These are phyloP conservation scores for Macrophya annulata DNA, from an alignment of 2,888 invertebrate species.

Conservation along the genomic window DNA sequence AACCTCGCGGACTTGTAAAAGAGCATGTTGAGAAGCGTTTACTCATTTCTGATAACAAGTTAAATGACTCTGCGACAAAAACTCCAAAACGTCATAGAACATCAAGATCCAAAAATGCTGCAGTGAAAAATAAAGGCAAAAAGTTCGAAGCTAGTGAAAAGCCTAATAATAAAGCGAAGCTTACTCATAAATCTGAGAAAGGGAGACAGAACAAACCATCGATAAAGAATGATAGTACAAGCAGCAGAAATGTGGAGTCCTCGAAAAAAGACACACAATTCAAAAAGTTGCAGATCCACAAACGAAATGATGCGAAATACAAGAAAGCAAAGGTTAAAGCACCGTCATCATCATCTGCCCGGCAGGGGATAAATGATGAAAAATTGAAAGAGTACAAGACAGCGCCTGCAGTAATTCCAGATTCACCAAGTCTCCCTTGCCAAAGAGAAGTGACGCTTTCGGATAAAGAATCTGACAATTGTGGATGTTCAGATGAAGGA, in stretches of 20 bases:
- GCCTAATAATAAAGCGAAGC: not conserved
- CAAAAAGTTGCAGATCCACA: constrained; percentile 6
- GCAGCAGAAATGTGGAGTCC: not conserved
- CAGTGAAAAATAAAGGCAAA: not conserved
- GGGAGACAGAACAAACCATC: constrained; percentile 16
- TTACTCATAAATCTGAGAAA: constrained; percentile 15
- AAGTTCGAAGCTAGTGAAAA: not conserved
- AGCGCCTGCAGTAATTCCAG: constrained; percentile 63
- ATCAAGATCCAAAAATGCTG: constrained; percentile 59
- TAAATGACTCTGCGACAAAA: not conserved
- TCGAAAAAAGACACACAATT: not conserved
- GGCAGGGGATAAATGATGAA: constrained; percentile 61
- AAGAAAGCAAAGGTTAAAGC: constrained; percentile 46
- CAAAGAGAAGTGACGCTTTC: constrained; percentile 37
- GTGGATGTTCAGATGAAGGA: constrained; percentile 48
- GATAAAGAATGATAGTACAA: not conserved
- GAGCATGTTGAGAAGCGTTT: constrained; percentile 51
- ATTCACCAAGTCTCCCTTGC: constrained; percentile 56
- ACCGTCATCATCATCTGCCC: constrained; percentile 59
- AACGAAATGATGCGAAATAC: not conserved
- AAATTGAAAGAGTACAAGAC: constrained; percentile 72
- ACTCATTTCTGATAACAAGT: not conserved
- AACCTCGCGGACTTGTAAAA: not conserved
- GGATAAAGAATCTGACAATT: constrained; percentile 31
- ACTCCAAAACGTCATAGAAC: constrained; percentile 48